Conservation (phyloP, 2,797 vertebrate genomes). For the Myotis daubentonii region DNA sequence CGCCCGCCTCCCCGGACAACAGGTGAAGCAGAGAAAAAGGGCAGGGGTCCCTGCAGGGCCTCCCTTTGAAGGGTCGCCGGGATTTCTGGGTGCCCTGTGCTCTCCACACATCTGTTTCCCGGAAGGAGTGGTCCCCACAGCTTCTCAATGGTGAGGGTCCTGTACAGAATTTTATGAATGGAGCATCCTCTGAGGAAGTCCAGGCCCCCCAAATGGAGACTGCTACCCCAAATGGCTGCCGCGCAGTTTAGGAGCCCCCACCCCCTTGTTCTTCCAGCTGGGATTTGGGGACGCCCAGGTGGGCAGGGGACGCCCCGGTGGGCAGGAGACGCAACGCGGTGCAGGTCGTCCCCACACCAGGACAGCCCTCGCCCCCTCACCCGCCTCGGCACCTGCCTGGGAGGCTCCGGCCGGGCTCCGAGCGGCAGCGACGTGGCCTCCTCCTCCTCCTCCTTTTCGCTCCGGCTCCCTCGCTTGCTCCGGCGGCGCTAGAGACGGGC, state of each 20-base stretch:
- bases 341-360: constrained; percentile 61
- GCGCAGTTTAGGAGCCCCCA: constrained; percentile 60
- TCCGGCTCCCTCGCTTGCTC: constrained; percentile 74
- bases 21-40: constrained; percentile 80
- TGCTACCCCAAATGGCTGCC: constrained; percentile 69
- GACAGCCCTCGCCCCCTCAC: constrained; percentile 68
- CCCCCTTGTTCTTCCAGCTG: constrained; percentile 22
- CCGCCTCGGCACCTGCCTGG: constrained; percentile 78
- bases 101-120: constrained; percentile 31
- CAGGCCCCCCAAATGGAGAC: constrained; percentile 65
- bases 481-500: constrained; percentile 76
- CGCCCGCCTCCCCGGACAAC: constrained; percentile 83
- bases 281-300: background rate
- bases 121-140: constrained; percentile 56
- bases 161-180: constrained; percentile 76
- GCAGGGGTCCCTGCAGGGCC: constrained; percentile 70
- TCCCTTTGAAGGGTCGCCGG: constrained; percentile 45
- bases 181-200: constrained; percentile 47
- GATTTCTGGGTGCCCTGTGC: constrained; percentile 23
- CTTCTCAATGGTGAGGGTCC: constrained; percentile 72
- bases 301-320: constrained; percentile 42
- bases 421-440: constrained; percentile 75
- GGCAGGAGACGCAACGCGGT: constrained; percentile 49
- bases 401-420: constrained; percentile 80
- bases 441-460: constrained; percentile 57